phyloP scores from a whole-genome alignment of 2,888 invertebrate genomes.

The Dynastes maya region DNA sequence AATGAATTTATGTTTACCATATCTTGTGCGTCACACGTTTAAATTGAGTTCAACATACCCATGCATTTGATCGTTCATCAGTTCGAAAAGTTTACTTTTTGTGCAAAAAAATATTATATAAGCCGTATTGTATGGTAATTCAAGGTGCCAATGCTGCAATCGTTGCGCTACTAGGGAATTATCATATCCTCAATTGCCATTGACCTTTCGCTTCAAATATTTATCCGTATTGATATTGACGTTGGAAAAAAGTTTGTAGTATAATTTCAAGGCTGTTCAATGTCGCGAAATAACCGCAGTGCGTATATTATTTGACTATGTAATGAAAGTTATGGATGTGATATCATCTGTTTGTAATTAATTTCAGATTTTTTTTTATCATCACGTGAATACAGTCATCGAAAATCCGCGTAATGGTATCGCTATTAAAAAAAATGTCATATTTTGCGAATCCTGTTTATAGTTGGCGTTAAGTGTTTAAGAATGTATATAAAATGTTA shows the following conservation, averaged over 20 bases:
- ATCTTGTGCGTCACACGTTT: too few species aligned
- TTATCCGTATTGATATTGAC: constrained; percentile 22
- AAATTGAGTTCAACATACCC: not conserved
- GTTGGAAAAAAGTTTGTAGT: constrained; percentile 23
- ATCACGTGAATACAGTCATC: not conserved
- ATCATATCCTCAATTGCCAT: constrained; percentile 38
- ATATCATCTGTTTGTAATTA: constrained; percentile 27
- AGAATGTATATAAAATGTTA: too few species aligned
- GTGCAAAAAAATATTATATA: not conserved
- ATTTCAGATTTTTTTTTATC: not conserved
- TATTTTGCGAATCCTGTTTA: not conserved
- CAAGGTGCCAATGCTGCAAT: not conserved
- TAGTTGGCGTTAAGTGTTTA: not conserved
- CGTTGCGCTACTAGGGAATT: not conserved
- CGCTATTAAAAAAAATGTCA: too few species aligned
- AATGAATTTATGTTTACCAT: too few species aligned
- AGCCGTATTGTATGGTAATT: not conserved
- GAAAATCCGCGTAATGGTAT: constrained; percentile 26
- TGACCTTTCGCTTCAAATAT: constrained; percentile 43
- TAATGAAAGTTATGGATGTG: constrained; percentile 31
- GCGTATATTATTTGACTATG: constrained; percentile 9
- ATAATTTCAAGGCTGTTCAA: constrained; percentile 47
- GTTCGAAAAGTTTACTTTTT: not conserved
- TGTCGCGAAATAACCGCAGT: constrained; percentile 45
- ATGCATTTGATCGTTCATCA: not conserved